Evolutionary conservation across 1,140 invertebrate species (phyloP), one percentile per base, ranked within the genome.

Genomic region (Aphis gossypii): DNA sequence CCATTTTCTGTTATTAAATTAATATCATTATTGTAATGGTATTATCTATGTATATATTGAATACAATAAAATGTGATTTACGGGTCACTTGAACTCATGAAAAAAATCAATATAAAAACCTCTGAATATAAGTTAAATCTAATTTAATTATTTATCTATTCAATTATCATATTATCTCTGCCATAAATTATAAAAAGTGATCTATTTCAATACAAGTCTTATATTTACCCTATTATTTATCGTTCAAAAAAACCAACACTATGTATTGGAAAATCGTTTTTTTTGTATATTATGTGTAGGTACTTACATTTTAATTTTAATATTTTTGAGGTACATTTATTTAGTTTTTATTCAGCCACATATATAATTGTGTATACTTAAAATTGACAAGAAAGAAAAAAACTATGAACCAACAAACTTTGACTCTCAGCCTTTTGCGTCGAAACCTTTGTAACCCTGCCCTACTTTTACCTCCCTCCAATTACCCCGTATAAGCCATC

Each of bases 151-250:
- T 14, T 68, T 5, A 68, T 25, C 56, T 25, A 11, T 60, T 60
- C 23, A 60, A 68, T 30, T 68, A 68, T 2, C 60, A 68, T 68
- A 14, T 51, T 51, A 18, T 68, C 7, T 60, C 25, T 30, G 25
- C 30, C 30, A 30, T 68, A 30, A 68, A 68, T 25, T 60, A 60
- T 30, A 30, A 68, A 2, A n/a, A 5, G 25, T 3, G 25, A 30
- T 60, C 0, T 60, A 2, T 30, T 60, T 30, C 25, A 21, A 11
- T 30, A 60, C 25, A 60, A 30, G 8, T 60, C 25, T 11, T n/a
- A 14, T n/a, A 3, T 30, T 0, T 4, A 25, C n/a, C 11, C 25
- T 11, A 14, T 3, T n/a, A 0, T 30, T 0, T 4, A 25, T 68
- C 5, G 30, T 68, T 3, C 54, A 30, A 60, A 30, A 51, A 60